Evolutionary conservation across 1,140 invertebrate genomes (phyloP).

Genomic region (Myzus persicae): DNA sequence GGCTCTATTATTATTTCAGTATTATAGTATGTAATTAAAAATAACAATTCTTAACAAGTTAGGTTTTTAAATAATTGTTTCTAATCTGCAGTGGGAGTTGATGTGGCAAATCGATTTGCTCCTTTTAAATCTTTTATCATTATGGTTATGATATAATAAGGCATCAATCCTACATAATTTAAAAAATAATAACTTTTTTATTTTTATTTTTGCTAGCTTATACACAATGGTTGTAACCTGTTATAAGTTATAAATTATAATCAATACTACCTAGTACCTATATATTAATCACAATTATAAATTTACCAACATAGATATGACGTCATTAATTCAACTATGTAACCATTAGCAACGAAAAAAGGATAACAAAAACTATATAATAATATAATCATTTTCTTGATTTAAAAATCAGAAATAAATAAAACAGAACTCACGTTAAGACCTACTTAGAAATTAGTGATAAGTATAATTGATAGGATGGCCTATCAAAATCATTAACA

Average conservation of each 20-base stretch:
- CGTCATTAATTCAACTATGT: conserved; percentile 42
- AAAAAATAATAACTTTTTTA: background rate
- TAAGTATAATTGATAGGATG: background rate
- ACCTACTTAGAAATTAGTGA: background rate
- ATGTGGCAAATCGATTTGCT: background rate
- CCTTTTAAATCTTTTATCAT: background rate
- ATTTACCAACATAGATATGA: conserved; percentile 4
- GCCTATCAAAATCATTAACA: background rate
- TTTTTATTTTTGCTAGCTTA: background rate
- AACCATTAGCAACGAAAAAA: conserved; percentile 43
- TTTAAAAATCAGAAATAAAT: background rate
- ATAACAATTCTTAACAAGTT: background rate
- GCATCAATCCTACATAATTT: background rate
- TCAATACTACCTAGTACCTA: background rate
- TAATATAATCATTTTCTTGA: background rate
- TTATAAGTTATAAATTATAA: conserved; percentile 14
- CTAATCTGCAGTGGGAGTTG: background rate
- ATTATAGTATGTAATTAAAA: background rate
- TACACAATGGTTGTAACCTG: background rate
- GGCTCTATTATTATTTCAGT: background rate
- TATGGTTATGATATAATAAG: background rate
- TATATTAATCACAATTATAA: conserved; percentile 1
- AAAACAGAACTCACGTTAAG: background rate
- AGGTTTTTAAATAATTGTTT: background rate
- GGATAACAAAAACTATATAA: conserved; percentile 16